Conservation (phyloP, 2,888 invertebrate species). For the Clistopyga incitator region DNA sequence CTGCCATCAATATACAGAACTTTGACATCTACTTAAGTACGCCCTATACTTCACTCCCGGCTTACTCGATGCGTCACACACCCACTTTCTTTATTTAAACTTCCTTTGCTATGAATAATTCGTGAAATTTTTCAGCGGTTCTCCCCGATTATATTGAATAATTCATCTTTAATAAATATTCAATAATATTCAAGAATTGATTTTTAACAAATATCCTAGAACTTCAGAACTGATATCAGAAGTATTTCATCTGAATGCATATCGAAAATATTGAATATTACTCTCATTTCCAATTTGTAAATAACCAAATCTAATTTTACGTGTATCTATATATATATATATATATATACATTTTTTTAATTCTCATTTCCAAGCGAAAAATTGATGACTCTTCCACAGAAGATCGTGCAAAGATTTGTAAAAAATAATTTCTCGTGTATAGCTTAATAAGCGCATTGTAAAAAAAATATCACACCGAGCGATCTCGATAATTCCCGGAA, state of each 20-base stretch:
- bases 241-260: not conserved
- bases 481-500: constrained; percentile 11
- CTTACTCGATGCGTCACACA: constrained; percentile 11
- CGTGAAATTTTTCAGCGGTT: not conserved
- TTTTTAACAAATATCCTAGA: no score
- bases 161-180: no score
- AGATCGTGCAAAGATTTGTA: not conserved
- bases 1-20: constrained; percentile 48
- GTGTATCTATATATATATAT: no score
- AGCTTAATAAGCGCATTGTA: not conserved
- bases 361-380: not conserved
- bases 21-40: constrained; percentile 42
- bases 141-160: no score
- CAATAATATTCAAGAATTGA: no score
- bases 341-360: no score
- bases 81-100: constrained; percentile 45
- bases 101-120: not conserved
- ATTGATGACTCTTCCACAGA: not conserved
- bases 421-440: not conserved
- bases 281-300: not conserved
- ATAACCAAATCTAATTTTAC: not conserved
- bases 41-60: not conserved
- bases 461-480: not conserved
- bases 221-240: no score
- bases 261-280: not conserved